These are phyloP conservation scores for Gymnocheta viridis DNA, from an alignment of 2,888 invertebrate genomes.

Conservation along the genomic window DNA sequence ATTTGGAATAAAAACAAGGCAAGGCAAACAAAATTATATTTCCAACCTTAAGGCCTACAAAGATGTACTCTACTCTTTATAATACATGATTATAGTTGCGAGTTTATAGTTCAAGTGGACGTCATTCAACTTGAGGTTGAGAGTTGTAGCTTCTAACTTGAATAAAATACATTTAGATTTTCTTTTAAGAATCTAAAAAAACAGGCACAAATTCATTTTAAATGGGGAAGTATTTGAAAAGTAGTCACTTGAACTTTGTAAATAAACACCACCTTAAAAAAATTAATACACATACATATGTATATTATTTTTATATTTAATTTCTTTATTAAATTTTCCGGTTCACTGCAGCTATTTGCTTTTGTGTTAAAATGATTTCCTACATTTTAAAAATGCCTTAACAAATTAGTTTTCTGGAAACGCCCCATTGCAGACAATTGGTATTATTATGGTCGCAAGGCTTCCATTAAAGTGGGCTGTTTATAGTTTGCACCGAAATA, in stretches of 20 bases:
- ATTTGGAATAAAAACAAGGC: not conserved
- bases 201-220: not conserved
- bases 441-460: too few relatives aligned
- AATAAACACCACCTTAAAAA: not conserved
- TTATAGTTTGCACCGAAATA: too few relatives aligned
- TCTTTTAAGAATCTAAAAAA: not conserved
- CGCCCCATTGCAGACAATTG: too few relatives aligned
- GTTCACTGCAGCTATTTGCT: not conserved
- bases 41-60: conserved; percentile 50
- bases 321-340: not conserved
- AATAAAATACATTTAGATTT: conserved; percentile 10
- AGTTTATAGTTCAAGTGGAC: conserved; percentile 67
- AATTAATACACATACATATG: not conserved
- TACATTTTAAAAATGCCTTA: not conserved
- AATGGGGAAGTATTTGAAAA: conserved; percentile 5
- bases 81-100: conserved; percentile 57
- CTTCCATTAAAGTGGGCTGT: too few relatives aligned
- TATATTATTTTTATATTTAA: not conserved
- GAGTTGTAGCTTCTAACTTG: conserved; percentile 12
- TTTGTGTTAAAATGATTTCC: not conserved
- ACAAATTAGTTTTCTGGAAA: not conserved
- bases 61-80: conserved; percentile 2
- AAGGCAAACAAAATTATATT: conserved; percentile 10
- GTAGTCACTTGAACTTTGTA: conserved; percentile 9
- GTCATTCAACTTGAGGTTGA: conserved; percentile 62